phyloP scores from a whole-genome alignment of 2,888 invertebrate species.

The Dasysyrphus albostriatus region DNA sequence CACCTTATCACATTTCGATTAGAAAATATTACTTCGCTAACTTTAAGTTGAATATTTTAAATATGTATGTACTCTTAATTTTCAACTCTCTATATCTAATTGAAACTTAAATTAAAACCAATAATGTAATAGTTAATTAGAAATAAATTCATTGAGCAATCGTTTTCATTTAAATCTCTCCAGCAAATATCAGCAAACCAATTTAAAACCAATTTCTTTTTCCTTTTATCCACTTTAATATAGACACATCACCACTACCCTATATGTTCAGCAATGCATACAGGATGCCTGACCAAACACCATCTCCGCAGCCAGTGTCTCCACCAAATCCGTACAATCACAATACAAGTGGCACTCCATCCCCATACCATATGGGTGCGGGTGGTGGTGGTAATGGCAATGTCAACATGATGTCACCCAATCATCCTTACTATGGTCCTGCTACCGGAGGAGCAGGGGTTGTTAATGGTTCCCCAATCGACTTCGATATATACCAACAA shows the following conservation, averaged over 20 bases:
- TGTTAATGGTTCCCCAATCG: conserved; percentile 51
- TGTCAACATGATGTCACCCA: conserved; percentile 77
- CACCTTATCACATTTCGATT: no score
- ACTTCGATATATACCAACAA: conserved; percentile 60
- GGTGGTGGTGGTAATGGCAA: conserved; percentile 77
- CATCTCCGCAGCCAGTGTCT: conserved; percentile 83
- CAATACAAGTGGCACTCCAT: conserved; percentile 79
- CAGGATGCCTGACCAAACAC: conserved; percentile 80
- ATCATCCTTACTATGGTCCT: conserved; percentile 62
- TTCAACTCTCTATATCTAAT: neutral
- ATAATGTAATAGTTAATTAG: conserved; percentile 8
- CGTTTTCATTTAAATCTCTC: neutral
- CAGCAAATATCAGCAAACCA: conserved; percentile 31
- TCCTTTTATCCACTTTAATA: conserved; percentile 28
- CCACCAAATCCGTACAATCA: conserved; percentile 81
- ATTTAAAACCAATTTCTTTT: conserved; percentile 49
- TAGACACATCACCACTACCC: conserved; percentile 82
- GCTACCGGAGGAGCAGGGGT: conserved; percentile 64
- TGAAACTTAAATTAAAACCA: neutral
- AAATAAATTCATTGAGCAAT: conserved; percentile 23
- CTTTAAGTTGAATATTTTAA: neutral
- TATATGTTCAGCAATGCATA: conserved; percentile 80
- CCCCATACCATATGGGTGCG: conserved; percentile 80
- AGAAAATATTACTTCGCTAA: no score
- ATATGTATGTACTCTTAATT: neutral